phyloP scores from a whole-genome alignment of 2,888 invertebrate species.

The Neuroscelio doddi region DNA sequence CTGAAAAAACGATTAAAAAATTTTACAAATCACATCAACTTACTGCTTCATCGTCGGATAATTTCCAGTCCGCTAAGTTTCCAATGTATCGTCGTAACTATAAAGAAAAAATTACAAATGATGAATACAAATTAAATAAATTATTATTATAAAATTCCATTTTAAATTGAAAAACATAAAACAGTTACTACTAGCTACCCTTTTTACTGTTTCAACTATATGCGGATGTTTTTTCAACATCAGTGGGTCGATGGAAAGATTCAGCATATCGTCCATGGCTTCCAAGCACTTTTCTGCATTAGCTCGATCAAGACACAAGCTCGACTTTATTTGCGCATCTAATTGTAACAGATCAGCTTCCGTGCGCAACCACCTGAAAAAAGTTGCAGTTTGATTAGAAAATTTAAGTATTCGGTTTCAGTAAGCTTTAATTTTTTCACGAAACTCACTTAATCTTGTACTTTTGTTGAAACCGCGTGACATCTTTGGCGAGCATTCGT shows the following conservation, averaged over 20 bases:
- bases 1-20: not conserved
- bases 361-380: slow-evolving; percentile 75
- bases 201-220: slow-evolving; percentile 84
- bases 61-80: slow-evolving; percentile 83
- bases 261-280: slow-evolving; percentile 77
- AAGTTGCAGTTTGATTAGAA: too few relatives aligned
- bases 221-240: slow-evolving; percentile 89
- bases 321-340: slow-evolving; percentile 79
- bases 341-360: slow-evolving; percentile 79
- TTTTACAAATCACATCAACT: not conserved
- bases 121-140: slow-evolving; percentile 7
- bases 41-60: slow-evolving; percentile 76
- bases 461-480: slow-evolving; percentile 73
- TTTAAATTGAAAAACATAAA: not conserved
- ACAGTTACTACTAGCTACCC: slow-evolving; percentile 63
- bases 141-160: slow-evolving; percentile 12
- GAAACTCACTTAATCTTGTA: slow-evolving; percentile 61
- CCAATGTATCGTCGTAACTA: slow-evolving; percentile 84
- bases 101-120: slow-evolving; percentile 6
- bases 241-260: slow-evolving; percentile 78
- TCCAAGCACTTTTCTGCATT: slow-evolving; percentile 83
- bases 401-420: not conserved
- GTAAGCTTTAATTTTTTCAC: not conserved
- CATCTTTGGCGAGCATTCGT: slow-evolving; percentile 63
- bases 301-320: slow-evolving; percentile 79